Base-by-base conservation (phyloP, 1,140 invertebrate species). In the Drosophila punjabiensis region DNA sequence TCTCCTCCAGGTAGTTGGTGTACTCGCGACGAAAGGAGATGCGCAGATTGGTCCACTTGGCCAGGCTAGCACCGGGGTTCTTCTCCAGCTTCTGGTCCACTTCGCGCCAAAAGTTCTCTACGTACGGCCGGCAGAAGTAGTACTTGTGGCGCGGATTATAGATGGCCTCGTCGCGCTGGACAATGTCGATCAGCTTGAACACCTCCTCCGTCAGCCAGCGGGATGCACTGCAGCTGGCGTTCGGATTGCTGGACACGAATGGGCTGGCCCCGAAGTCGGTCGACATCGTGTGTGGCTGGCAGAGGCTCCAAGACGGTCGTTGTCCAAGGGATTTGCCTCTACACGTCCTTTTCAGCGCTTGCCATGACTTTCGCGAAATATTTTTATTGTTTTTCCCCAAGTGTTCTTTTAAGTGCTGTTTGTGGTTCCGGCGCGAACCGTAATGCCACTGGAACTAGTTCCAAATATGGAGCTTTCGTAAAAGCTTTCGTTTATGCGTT, bases 41-140 rank as follows among this genome's bases (percentile, higher is more conserved):
- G 20, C 92, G 78, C 18, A 93, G 64, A 67, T 93, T 93, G 10
- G 92, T 93, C 92, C 92, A 93, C 64, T 93, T 93, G n/a, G 92
- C 92, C n/a, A 93, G 58, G 55, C 92, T 93, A 11, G 92, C 87
- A 4, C 92, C 92, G n/a, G 92, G 90, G 56, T 93, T 93, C 56
- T 93, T 93, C n/a, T 92, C 92, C 10, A 93, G 60, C 65, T 90
- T 92, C 10, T 80, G 48, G 47, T 93, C 92, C 18, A 93, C 90
- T 28, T 93, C 92, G 33, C 92, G 82, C 92, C 92, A 93, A 33
- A 93, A 93, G 74, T 91, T 93, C 41, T 93, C 92, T 16, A 93
- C 92, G 56, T 93, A 93, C 5, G 92, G 92, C 13, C 92, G 84
- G 53, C 92, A 93, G 41, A 93, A 93, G 64, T 93, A 93, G 41